Evolutionary conservation across 2,888 invertebrate species (phyloP).

Genomic region (Anarsia innoxiella): DNA sequence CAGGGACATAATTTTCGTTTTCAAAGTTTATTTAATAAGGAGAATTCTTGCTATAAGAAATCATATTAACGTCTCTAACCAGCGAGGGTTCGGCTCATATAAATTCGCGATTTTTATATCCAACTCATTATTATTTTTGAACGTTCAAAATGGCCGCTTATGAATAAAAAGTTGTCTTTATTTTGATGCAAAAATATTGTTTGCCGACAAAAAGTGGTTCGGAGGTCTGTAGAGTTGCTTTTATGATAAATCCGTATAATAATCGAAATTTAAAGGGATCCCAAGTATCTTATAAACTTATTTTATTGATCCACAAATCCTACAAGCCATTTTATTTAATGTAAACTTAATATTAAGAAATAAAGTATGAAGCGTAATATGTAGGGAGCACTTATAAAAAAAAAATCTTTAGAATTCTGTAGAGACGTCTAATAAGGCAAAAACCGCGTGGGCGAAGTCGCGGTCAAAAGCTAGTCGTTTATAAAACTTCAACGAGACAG

Average conservation of each 20-base stretch:
- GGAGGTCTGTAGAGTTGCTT: constrained; percentile 27
- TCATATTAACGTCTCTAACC: constrained; percentile 50
- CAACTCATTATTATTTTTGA: constrained; percentile 67
- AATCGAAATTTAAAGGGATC: constrained; percentile 27
- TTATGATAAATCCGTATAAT: constrained; percentile 30
- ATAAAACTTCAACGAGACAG: constrained; percentile 1
- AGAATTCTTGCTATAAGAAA: constrained; percentile 61
- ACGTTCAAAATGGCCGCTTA: constrained; percentile 54
- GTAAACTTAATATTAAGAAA: no score
- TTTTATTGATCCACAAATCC: constrained; percentile 3
- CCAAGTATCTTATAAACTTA: constrained; percentile 13
- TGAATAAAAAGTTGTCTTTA: constrained; percentile 65
- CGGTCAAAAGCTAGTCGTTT: no score
- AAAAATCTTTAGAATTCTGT: no score
- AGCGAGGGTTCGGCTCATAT: constrained; percentile 43
- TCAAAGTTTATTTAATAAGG: constrained; percentile 70
- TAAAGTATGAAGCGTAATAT: no score
- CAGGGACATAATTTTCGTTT: constrained; percentile 64
- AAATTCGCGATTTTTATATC: constrained; percentile 70
- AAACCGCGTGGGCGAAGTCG: neutral
- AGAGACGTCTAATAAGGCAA: no score
- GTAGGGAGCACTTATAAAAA: no score
- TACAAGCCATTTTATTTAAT: constrained; percentile 3
- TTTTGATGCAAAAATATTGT: constrained; percentile 67
- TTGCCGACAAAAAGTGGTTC: constrained; percentile 42